phyloP scores from a whole-genome alignment of 2,888 invertebrate species.

The Drosophila neotestacea region DNA sequence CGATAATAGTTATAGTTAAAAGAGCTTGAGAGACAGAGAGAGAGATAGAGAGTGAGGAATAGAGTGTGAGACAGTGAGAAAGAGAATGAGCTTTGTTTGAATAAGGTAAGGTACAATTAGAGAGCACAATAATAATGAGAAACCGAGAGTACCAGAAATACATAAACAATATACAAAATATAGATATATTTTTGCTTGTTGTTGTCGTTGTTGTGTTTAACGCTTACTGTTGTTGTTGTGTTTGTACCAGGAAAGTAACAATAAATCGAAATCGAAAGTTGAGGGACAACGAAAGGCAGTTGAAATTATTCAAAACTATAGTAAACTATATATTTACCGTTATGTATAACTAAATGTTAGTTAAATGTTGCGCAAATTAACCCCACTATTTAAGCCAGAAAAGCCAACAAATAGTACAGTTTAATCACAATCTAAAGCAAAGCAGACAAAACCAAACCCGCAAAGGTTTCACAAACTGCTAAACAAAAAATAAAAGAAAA shows the following conservation, averaged over 20 bases:
- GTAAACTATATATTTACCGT: conserved; percentile 25
- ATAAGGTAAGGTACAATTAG: conserved; percentile 55
- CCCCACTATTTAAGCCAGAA: conserved; percentile 24
- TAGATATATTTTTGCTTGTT: conserved; percentile 55
- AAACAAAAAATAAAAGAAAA: conserved; percentile 3
- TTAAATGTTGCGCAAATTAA: conserved; percentile 47
- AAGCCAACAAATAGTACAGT: conserved; percentile 17
- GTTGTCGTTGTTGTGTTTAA: conserved; percentile 51
- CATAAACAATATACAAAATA: conserved; percentile 27
- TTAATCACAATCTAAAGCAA: conserved; percentile 25
- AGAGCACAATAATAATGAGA: conserved; percentile 67
- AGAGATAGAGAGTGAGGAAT: conserved; percentile 5
- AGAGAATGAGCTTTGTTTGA: conserved; percentile 60
- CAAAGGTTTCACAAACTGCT: conserved; percentile 59
- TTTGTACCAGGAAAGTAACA: conserved; percentile 29
- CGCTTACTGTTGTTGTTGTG: conserved; percentile 56
- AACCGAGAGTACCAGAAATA: conserved; percentile 56
- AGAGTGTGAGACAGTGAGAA: conserved; percentile 38
- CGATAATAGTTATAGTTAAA: conserved; percentile 45
- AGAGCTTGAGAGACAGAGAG: conserved; percentile 43
- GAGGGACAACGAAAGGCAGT: conserved; percentile 59
- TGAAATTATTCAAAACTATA: conserved; percentile 20
- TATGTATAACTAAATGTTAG: conserved; percentile 40
- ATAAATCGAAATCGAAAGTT: conserved; percentile 11
- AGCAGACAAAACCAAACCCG: conserved; percentile 30